Percentiles rank a stretch among this genome's conserved stretches.
Conservation (phyloP, 37 sponge, comb jelly and placozoan species). For the Oscarella lobularis region DNA sequence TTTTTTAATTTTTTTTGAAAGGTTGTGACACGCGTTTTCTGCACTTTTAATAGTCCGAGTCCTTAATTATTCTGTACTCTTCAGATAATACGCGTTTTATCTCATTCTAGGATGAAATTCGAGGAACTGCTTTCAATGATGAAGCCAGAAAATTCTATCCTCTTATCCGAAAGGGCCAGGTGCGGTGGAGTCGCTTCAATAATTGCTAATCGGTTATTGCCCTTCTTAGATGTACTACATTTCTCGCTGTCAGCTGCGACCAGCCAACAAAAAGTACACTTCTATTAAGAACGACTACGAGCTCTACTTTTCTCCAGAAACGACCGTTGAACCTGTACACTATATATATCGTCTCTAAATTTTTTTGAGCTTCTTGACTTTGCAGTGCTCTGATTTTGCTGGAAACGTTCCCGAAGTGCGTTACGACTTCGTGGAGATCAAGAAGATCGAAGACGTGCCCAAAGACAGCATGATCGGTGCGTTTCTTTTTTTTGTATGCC, state of each 20-base stretch:
- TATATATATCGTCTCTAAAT: background rate
- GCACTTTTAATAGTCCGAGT: no score
- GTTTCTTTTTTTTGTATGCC: conserved; percentile 1
- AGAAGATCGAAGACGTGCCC: conserved; percentile 30
- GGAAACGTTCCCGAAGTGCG: conserved; percentile 36
- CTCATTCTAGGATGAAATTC: conserved; percentile 48
- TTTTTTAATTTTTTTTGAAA: no score
- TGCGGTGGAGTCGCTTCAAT: background rate
- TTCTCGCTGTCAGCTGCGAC: conserved; percentile 44
- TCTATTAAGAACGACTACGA: conserved; percentile 87
- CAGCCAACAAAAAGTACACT: conserved; percentile 80
- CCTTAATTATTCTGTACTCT: background rate
- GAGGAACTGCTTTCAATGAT: conserved; percentile 73
- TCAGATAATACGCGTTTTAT: background rate
- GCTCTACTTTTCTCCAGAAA: conserved; percentile 50
- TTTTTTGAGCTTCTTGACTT: background rate
- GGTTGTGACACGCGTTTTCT: no score
- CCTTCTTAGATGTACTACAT: conserved; percentile 59
- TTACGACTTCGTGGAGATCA: conserved; percentile 47
- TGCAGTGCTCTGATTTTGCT: conserved; percentile 34
- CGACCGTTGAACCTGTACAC: conserved; percentile 52
- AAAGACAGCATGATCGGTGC: conserved; percentile 52
- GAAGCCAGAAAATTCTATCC: conserved; percentile 47
- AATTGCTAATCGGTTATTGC: background rate
- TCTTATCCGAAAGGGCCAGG: conserved; percentile 58